Evolutionary conservation across 2,797 vertebrate species (phyloP).

Genomic region (Acrocephalus scirpaceus): DNA sequence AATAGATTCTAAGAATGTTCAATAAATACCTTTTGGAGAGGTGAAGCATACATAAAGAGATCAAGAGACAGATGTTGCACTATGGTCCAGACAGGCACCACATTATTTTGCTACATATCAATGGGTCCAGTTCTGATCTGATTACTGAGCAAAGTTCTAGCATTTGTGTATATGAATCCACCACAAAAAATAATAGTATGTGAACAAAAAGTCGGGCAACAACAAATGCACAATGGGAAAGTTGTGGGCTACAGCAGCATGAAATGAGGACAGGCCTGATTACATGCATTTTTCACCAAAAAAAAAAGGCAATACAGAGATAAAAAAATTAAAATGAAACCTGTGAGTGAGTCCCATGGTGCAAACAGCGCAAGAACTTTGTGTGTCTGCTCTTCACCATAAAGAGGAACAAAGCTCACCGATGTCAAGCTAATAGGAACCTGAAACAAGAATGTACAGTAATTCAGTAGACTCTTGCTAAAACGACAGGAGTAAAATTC

Average conservation of each 20-base stretch:
- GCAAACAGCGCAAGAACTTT: constrained; percentile 88
- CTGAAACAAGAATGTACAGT: constrained; percentile 70
- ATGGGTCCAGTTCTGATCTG: background rate
- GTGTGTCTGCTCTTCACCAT: constrained; percentile 79
- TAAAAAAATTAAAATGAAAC: constrained; percentile 66
- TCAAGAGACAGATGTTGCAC: background rate
- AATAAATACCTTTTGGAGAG: background rate
- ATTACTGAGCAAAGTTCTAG: background rate
- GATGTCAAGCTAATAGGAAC: constrained; percentile 81
- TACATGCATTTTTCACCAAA: background rate
- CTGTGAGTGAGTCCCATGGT: constrained; percentile 79
- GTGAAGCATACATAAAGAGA: background rate
- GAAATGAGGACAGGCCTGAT: background rate
- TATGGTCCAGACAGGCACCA: background rate
- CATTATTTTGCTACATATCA: background rate
- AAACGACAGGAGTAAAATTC: background rate
- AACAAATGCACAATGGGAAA: background rate
- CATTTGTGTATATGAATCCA: background rate
- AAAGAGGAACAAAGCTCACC: constrained; percentile 84
- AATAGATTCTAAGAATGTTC: background rate
- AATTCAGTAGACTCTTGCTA: constrained; percentile 6
- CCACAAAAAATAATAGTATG: background rate
- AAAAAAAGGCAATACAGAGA: background rate
- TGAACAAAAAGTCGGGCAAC: background rate
- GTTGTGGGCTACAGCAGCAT: background rate